Evolutionary conservation across 2,113 vertebrate species (phyloP).

Genomic region (Bungarus multicinctus): DNA sequence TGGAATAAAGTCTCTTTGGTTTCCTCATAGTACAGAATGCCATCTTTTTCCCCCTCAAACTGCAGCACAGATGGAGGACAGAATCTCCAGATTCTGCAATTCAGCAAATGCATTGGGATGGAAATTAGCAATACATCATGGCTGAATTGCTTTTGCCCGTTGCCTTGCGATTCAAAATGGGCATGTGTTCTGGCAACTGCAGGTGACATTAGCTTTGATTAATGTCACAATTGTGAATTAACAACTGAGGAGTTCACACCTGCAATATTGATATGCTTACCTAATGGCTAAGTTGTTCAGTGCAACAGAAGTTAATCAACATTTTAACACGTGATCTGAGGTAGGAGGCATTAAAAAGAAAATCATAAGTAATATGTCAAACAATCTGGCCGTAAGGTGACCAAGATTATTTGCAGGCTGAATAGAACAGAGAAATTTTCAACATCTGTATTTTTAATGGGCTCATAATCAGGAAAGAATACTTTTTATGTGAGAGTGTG

Average conservation of each 20-base stretch:
- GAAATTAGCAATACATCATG: slow-evolving; percentile 1
- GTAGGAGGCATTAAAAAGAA: slow-evolving; percentile 42
- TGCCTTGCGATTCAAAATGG: slow-evolving; percentile 31
- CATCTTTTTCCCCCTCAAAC: not conserved
- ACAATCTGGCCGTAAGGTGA: slow-evolving; percentile 56
- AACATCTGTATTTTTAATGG: slow-evolving; percentile 64
- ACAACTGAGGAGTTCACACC: slow-evolving; percentile 44
- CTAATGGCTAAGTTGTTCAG: slow-evolving; percentile 37
- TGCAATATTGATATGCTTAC: slow-evolving; percentile 49
- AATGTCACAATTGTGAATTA: slow-evolving; percentile 41
- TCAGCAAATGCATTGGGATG: not conserved
- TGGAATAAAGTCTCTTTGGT: not conserved
- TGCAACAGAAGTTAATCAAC: slow-evolving; percentile 56
- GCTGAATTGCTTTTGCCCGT: slow-evolving; percentile 15
- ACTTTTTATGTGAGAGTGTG: slow-evolving; percentile 55
- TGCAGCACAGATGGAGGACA: not conserved
- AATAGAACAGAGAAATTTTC: slow-evolving; percentile 64
- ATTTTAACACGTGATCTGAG: slow-evolving; percentile 41
- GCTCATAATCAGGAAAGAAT: slow-evolving; percentile 50
- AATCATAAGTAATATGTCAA: slow-evolving; percentile 61
- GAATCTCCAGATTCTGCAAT: not conserved
- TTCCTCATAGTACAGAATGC: not conserved
- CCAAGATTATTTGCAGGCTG: slow-evolving; percentile 64
- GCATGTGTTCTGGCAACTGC: slow-evolving; percentile 19
- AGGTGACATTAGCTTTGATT: slow-evolving; percentile 41